Conservation (phyloP, 2,797 vertebrate species). For the Epinephelus coioides region DNA sequence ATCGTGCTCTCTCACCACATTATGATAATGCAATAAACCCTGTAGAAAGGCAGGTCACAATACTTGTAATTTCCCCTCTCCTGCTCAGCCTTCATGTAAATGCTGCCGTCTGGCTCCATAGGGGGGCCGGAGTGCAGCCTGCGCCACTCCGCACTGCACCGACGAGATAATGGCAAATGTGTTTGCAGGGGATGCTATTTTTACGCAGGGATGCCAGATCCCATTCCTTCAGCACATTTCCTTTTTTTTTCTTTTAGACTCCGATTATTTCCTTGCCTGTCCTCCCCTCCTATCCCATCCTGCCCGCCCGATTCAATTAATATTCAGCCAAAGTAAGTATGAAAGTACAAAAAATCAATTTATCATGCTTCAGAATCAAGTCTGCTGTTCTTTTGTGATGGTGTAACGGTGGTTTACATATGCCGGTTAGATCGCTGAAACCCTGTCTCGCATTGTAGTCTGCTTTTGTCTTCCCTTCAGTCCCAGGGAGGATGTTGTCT, state of each 20-base stretch:
- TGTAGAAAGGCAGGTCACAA: constrained; percentile 77
- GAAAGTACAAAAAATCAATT: constrained; percentile 83
- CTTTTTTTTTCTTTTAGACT: constrained; percentile 30
- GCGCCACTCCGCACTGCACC: constrained; percentile 56
- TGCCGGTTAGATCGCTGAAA: constrained; percentile 41
- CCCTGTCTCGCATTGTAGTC: constrained; percentile 42
- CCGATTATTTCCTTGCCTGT: constrained; percentile 71
- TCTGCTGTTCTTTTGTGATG: constrained; percentile 69
- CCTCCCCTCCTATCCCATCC: constrained; percentile 64
- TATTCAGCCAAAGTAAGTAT: constrained; percentile 76
- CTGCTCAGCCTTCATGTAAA: constrained; percentile 77
- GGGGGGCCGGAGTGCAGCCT: constrained; percentile 70
- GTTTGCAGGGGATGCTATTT: constrained; percentile 84
- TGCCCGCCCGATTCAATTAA: constrained; percentile 79
- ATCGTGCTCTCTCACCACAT: constrained; percentile 63
- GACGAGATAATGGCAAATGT: constrained; percentile 82
- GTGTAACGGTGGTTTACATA: constrained; percentile 66
- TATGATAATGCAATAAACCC: constrained; percentile 82
- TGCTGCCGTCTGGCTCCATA: constrained; percentile 71
- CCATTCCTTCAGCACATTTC: constrained; percentile 76
- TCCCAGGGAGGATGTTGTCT: constrained; percentile 72
- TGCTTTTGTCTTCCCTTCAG: constrained; percentile 68
- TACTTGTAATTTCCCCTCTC: constrained; percentile 80
- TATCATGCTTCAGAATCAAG: constrained; percentile 81
- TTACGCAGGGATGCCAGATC: constrained; percentile 77